Conservation (phyloP, 2,797 vertebrate genomes). For the Cirrhinus mrigala region DNA sequence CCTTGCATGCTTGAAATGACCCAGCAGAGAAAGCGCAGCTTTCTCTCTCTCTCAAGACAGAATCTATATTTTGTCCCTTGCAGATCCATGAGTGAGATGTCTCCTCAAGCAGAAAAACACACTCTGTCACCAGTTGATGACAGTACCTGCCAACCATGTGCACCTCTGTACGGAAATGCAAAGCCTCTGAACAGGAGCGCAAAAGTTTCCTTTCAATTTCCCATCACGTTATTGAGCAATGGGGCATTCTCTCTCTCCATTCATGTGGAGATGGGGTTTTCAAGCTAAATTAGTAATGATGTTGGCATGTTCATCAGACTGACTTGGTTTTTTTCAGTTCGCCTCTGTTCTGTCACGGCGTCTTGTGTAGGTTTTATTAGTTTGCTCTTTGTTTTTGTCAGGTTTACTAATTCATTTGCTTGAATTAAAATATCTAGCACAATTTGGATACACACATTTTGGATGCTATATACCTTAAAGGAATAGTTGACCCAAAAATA, state of each 20-base stretch:
- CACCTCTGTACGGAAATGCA: slow-evolving; percentile 77
- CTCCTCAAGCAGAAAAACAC: slow-evolving; percentile 91
- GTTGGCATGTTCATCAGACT: slow-evolving; percentile 53
- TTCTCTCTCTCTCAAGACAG: slow-evolving; percentile 57
- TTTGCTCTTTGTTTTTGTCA: slow-evolving; percentile 43
- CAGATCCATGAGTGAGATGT: slow-evolving; percentile 87
- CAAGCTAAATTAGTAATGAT: slow-evolving; percentile 59
- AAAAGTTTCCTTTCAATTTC: slow-evolving; percentile 71
- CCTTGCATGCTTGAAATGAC: slow-evolving; percentile 66
- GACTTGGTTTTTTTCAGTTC: slow-evolving; percentile 17
- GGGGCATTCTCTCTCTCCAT: slow-evolving; percentile 63
- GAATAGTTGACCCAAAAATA: no score
- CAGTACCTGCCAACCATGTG: slow-evolving; percentile 71
- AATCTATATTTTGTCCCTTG: slow-evolving; percentile 86
- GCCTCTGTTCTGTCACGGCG: not conserved
- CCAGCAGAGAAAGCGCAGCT: slow-evolving; percentile 30
- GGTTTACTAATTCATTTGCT: slow-evolving; percentile 29
- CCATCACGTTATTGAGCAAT: slow-evolving; percentile 65
- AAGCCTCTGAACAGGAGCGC: slow-evolving; percentile 70
- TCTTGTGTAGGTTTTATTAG: slow-evolving; percentile 19
- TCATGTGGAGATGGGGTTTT: slow-evolving; percentile 49
- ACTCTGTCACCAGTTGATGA: slow-evolving; percentile 87
- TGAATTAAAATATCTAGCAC: slow-evolving; percentile 14
- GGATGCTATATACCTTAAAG: not conserved
- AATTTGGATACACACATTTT: not conserved